Evolutionary conservation across 2,888 invertebrate genomes (phyloP).

Genomic region (Helicoverpa assulta): DNA sequence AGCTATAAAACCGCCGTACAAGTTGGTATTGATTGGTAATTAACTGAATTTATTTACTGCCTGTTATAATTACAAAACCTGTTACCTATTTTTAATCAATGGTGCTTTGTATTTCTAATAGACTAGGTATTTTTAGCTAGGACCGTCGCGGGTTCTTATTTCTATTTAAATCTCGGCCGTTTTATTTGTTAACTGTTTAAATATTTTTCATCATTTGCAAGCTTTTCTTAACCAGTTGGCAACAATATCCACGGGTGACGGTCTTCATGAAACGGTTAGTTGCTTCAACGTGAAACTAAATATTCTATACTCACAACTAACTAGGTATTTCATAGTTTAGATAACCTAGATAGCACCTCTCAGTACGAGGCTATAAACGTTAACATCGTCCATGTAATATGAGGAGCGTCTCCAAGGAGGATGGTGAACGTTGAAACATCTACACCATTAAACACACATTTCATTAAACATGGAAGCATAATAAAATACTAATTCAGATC

Average conservation of each 20-base stretch:
- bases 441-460: not conserved
- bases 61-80: constrained; percentile 2
- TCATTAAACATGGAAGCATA: not conserved
- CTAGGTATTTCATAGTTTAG: constrained; percentile 16
- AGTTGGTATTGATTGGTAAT: not conserved
- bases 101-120: constrained; percentile 9
- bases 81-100: constrained; percentile 36
- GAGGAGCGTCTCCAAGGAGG: not conserved
- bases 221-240: not conserved
- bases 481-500: not conserved
- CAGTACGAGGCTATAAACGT: not conserved
- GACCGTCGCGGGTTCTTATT: constrained; percentile 18
- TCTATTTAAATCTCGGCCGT: not conserved
- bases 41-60: not conserved
- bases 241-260: not conserved
- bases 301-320: constrained; percentile 13
- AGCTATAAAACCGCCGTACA: not conserved
- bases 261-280: constrained; percentile 11
- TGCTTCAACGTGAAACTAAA: constrained; percentile 25
- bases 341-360: constrained; percentile 25
- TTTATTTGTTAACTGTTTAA: not conserved
- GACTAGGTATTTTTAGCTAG: constrained; percentile 27
- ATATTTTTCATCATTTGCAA: not conserved
- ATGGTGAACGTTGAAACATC: not conserved
- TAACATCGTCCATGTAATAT: constrained; percentile 2